Conservation (phyloP, 2,797 vertebrate genomes). For the Phalanger gymnotis region DNA sequence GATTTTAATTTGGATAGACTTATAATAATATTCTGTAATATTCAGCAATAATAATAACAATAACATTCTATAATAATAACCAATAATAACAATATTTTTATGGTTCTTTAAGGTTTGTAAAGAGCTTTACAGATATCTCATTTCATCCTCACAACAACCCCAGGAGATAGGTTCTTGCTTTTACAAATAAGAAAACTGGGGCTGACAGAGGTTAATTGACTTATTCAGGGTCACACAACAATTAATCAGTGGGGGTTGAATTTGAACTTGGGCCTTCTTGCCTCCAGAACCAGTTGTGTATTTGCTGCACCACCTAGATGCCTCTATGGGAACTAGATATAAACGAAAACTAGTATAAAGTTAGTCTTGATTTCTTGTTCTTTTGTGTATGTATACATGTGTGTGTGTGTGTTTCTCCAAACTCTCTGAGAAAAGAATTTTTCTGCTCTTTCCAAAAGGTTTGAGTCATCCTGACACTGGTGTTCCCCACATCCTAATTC, state of each 20-base stretch:
- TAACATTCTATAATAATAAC: background rate
- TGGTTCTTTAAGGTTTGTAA: background rate
- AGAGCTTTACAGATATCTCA: background rate
- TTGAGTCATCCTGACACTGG: background rate
- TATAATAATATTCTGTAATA: background rate
- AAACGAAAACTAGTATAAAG: background rate
- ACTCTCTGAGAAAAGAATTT: background rate
- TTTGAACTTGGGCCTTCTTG: background rate
- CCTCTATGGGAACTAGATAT: background rate
- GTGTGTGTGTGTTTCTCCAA: background rate
- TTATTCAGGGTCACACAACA: background rate
- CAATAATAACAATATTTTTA: background rate
- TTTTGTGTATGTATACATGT: background rate
- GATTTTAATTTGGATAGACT: background rate
- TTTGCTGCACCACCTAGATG: too few species aligned
- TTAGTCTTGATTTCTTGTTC: constrained; percentile 15
- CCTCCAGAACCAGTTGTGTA: too few species aligned
- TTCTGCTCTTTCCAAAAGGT: background rate
- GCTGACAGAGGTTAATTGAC: background rate
- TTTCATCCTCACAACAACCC: background rate
- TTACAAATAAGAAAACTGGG: background rate
- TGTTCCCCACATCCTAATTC: background rate
- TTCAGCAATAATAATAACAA: background rate
- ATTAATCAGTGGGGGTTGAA: background rate
- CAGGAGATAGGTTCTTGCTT: background rate